phyloP scores from a whole-genome alignment of 35 echinoderm and acorn worm genomes.

The Acanthaster planci region DNA sequence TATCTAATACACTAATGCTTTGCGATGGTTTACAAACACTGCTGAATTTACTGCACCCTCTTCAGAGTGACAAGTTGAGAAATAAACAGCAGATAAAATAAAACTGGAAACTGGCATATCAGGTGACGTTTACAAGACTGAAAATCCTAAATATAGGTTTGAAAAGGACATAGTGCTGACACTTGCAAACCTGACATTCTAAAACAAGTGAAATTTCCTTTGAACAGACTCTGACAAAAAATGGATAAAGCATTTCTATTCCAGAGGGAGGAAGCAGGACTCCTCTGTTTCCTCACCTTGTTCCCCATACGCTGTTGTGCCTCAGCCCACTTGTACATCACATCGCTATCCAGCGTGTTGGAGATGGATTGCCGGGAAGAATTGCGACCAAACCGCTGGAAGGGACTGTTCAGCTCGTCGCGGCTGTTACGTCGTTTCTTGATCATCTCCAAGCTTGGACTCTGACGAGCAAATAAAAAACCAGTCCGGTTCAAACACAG shows the following conservation, averaged over 20 bases:
- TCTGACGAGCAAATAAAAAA: constrained; percentile 12
- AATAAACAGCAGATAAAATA: constrained; percentile 21
- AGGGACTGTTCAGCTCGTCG: constrained; percentile 64
- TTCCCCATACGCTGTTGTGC: constrained; percentile 72
- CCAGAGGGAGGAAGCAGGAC: not conserved
- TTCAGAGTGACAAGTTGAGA: not conserved
- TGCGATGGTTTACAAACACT: constrained; percentile 4
- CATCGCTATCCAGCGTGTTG: constrained; percentile 61
- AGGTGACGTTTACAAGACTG: not conserved
- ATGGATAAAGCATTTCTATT: not conserved
- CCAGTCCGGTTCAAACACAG: too few species aligned
- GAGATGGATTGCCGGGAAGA: constrained; percentile 86
- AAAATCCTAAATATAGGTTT: not conserved
- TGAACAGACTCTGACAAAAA: too few species aligned
- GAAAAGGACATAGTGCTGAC: too few species aligned
- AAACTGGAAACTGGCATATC: too few species aligned
- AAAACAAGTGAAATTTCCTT: too few species aligned
- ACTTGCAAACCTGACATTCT: too few species aligned
- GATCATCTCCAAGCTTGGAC: constrained; percentile 20
- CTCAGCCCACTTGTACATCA: constrained; percentile 87
- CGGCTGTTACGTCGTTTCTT: constrained; percentile 33
- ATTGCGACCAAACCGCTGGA: constrained; percentile 87
- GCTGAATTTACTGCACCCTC: not conserved
- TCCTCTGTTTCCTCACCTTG: constrained; percentile 39
- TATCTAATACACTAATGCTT: too few species aligned